A percentile compares a stretch with the other conserved stretches of the same genome.
phyloP scores from a whole-genome alignment of 1,140 invertebrate species.

The Drosophila pseudoananassae region DNA sequence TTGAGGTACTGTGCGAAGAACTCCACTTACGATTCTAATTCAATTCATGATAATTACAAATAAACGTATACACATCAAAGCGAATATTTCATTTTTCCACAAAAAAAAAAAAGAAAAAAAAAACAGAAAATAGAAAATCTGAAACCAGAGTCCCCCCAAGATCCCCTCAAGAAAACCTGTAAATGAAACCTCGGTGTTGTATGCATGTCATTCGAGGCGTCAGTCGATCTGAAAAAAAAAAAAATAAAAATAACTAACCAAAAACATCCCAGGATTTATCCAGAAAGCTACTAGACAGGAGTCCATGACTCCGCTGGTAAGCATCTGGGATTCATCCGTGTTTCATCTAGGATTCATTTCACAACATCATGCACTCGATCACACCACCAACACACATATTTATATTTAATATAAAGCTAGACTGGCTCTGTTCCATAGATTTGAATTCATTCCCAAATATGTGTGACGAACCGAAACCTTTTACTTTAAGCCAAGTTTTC shows the following conservation, averaged over 20 bases:
- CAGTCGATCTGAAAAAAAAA: not conserved
- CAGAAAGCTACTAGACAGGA: not conserved
- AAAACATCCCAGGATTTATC: not conserved
- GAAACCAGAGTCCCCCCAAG: not conserved
- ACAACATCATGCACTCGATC: not conserved
- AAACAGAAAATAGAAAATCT: not conserved
- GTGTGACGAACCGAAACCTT: conserved; percentile 28
- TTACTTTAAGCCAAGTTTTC: not conserved
- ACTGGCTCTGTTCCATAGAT: conserved; percentile 1
- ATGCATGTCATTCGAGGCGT: conserved; percentile 52
- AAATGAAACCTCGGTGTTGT: conserved; percentile 28
- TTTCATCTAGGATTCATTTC: not conserved
- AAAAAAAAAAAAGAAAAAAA: not conserved
- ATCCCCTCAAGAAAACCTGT: not conserved
- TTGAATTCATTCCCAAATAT: not conserved
- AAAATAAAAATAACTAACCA: not conserved
- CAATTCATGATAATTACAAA: conserved; percentile 48
- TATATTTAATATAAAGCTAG: not conserved
- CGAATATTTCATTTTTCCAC: conserved; percentile 45
- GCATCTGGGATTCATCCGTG: not conserved
- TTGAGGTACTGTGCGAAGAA: conserved; percentile 25
- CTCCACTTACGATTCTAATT: conserved; percentile 35
- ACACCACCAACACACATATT: not conserved
- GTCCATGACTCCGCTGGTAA: too few species aligned
- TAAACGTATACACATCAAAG: conserved; percentile 50